Evolutionary conservation across 1,140 invertebrate genomes (phyloP).

Genomic region (Chlorops oryzae): DNA sequence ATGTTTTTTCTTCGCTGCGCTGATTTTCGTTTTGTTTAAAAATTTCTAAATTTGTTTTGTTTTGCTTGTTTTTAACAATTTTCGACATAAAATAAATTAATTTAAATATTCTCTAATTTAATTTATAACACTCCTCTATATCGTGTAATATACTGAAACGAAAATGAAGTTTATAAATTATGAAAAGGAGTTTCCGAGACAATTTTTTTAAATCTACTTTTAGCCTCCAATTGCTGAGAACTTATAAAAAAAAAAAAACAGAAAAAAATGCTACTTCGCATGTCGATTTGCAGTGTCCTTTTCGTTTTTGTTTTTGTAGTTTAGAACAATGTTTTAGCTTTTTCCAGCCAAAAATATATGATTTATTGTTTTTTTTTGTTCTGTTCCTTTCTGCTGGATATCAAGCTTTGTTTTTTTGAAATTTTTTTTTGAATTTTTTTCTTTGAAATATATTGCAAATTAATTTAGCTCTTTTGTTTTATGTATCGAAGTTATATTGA

Average conservation of each 20-base stretch:
- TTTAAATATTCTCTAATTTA: conserved; percentile 13
- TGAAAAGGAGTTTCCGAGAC: conserved; percentile 8
- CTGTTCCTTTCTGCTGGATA: conserved; percentile 14
- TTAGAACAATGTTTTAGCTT: conserved; percentile 17
- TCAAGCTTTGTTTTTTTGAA: conserved; percentile 27
- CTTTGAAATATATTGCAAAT: conserved; percentile 14
- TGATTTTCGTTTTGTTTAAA: conserved; percentile 32
- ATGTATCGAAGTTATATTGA: conserved; percentile 13
- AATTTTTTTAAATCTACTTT: conserved; percentile 12
- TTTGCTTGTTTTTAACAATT: conserved; percentile 19
- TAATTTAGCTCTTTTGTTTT: conserved; percentile 18
- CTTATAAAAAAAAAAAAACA: conserved; percentile 32
- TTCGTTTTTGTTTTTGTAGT: too few relatives aligned
- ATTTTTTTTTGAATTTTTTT: conserved; percentile 26
- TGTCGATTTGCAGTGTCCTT: too few relatives aligned
- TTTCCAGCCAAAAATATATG: conserved; percentile 2
- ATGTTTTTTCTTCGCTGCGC: conserved; percentile 30
- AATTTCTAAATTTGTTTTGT: conserved; percentile 23
- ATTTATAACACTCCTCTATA: conserved; percentile 7
- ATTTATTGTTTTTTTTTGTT: background rate
- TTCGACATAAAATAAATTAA: conserved; percentile 25
- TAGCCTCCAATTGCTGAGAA: conserved; percentile 21
- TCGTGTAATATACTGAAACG: conserved; percentile 23
- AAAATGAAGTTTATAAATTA: background rate
- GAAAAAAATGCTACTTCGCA: too few relatives aligned